Base-by-base conservation (phyloP, 2,888 invertebrate genomes). In the Himalopsyche tibetana region DNA sequence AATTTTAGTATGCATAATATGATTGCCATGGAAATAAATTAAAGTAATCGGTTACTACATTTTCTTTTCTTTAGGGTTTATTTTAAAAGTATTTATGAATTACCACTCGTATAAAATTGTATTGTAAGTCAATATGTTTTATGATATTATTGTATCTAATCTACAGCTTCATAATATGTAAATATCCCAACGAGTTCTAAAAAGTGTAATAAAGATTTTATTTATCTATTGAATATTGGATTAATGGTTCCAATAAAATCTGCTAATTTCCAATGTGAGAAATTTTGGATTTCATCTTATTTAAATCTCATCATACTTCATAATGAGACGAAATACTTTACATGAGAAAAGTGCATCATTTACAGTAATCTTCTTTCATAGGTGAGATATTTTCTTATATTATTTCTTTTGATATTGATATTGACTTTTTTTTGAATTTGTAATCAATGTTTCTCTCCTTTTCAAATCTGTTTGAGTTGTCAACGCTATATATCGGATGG, bases 391-490 rank as follows among this genome's bases (percentile, higher is more conserved):
- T 0, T 80, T 80, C 12, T 51, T 15, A 40, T 45, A 42, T 38
- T 74, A 42, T 42, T 36, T 28, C 45, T 80, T 12, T 80, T 42
- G 80, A 74, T 19, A 69, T 28, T 9, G 9, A 45, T 51, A 51
- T 51, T 45, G 12, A 28, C 28, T 28, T 42, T 2, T 42, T 80
- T 15, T 80, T 80, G 51, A 42, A 80, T 80, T 42, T 80, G 17
- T 80, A 42, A 45, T 42, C 12, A n/a, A 80, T 45, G 12, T 40
- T 80, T 19, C 6, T 45, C 28, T 80, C 19, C 19, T 45, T 80
- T 80, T 80, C n/a, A 45, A 80, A 40, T 80, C 51, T 51, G 51
- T 80, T 80, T 42, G 45, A 51, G 80, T 51, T n/a, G 80, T 12
- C 42, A 51, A 45, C 42, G 19, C 80, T 80, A 42, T 28, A 28